Percentiles rank a stretch among this genome's conserved stretches.
These are phyloP conservation scores for Eupithecia insigniata DNA, from an alignment of 2,888 invertebrate genomes.

Conservation along the genomic window DNA sequence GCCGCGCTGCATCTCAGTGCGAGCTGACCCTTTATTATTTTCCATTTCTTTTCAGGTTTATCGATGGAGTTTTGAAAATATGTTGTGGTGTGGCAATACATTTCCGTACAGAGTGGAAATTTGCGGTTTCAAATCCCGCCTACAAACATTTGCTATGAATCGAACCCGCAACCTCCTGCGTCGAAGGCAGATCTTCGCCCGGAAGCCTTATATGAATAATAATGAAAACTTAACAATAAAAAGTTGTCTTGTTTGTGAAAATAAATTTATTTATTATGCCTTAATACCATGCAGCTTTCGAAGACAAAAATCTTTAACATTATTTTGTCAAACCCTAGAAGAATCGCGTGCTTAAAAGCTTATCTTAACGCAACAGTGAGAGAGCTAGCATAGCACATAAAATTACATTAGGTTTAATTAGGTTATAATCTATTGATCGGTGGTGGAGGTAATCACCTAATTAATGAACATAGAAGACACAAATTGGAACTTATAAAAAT, in stretches of 20 bases:
- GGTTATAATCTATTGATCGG: neutral
- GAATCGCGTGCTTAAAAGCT: neutral
- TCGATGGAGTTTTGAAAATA: conserved; percentile 29
- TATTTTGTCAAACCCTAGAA: neutral
- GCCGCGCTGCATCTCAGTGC: too few relatives aligned
- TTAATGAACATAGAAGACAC: neutral
- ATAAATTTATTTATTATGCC: conserved; percentile 6
- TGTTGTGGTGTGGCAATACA: neutral
- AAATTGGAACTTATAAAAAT: neutral
- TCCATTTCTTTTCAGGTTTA: conserved; percentile 58
- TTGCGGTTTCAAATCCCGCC: too few relatives aligned
- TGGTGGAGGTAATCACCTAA: neutral
- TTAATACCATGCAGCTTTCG: neutral
- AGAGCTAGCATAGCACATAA: neutral
- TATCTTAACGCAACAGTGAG: neutral
- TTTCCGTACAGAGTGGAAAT: too few relatives aligned
- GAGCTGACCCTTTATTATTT: neutral
- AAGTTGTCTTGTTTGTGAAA: neutral
- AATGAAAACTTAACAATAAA: neutral
- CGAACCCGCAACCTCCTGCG: too few relatives aligned
- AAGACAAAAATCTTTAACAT: neutral
- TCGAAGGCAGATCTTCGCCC: too few relatives aligned
- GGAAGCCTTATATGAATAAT: too few relatives aligned
- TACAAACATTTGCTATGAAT: too few relatives aligned
- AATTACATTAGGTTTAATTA: neutral